Base-by-base conservation (phyloP, 2,888 invertebrate genomes). In the Cylloceria caligata region DNA sequence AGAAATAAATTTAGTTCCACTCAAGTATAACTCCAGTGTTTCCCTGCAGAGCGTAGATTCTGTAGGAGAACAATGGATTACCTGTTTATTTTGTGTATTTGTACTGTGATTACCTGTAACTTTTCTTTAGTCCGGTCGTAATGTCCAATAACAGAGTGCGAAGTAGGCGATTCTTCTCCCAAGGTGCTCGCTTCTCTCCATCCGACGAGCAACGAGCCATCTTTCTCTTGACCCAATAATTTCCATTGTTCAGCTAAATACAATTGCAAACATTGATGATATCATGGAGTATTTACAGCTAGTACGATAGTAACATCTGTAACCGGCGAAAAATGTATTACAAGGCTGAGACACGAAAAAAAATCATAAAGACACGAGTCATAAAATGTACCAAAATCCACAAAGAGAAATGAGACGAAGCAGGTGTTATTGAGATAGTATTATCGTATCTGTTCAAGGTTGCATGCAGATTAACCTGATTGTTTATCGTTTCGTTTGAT, bases 221-320 rank as follows among this genome's bases (percentile, higher is more conserved):
- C 96, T 91, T 96, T 96, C 90, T 97, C 97, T 92, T 97, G 97
- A 0, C 97, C 97, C 84, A 97, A 93, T 74, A 97, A 93, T 78
- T 96, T 95, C 96, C 97, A 97, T 93, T 97, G 96, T 85, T 95
- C 94, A 0, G 96, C 95, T 90, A 55, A 21, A 71, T 6, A 42
- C 77, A 36, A 85, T 81, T 39, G 47, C 34, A 64, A 64, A 42
- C 30, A 60, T 60, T 4, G 60, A 60, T 60, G 36, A 34, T 19
- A 60, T 11, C 24, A 5, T 1, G 4, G 27, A 27, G 13, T 52
- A 11, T 21, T 7, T n/a, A 30, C 30, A 27, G 27, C 57, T 30
- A n/a, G 7, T 30, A n/a, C 0, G 30, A 57, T 7, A 7, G 6
- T n/a, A 16, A 57, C 57, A 30, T 30, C 27, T 30, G 57, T 27